Base-by-base conservation (phyloP, 2,888 invertebrate species). In the Heteromyza rotundicornis region DNA sequence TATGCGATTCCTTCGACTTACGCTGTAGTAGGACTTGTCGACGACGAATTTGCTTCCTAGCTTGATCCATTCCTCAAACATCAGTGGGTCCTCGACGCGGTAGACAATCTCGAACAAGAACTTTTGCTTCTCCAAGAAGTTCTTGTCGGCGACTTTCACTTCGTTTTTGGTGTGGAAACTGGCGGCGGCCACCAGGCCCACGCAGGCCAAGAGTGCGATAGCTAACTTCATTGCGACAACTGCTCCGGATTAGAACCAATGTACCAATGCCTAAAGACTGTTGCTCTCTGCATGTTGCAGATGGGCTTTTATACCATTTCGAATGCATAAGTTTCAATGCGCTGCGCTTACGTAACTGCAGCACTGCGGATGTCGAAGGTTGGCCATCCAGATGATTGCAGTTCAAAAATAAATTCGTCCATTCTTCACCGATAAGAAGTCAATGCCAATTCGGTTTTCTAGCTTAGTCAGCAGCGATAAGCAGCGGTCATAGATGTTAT, bases 31-130 rank as follows among this genome's bases (percentile, higher is more conserved):
- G 2, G 64, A 40, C 57, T 59, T 62, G 50, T 65, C 57, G 63
- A 84, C 82, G 59, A 82, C 76, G 82, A 85, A 87, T 12, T 85
- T 81, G 50, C 85, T 84, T 51, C 85, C 85, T 60, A 62, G 1
- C 32, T 72, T 72, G 47, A 71, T 70, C 16, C 27, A 70, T 57
- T 73, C 71, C 32, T 72, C 71, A 57, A 72, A 72, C 60, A 60
- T 63, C 54, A 70, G 57, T 14, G 68, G 70, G 23, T 70, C 70
- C 23, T 65, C 67, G 1, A 70, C 32, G 35, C 68, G 68, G 51
- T 70, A 68, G n/a, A 72, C 53, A 16, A 72, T 68, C 49, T 74
- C 69, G n/a, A 69, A 64, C n/a, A 73, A 50, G 64, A 71, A 72
- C 58, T 69, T 70, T 55, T 73, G 73, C 32, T 66, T 72, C 24